Base-by-base conservation (phyloP, 1,140 invertebrate genomes). In the Procambarus virginalis region DNA sequence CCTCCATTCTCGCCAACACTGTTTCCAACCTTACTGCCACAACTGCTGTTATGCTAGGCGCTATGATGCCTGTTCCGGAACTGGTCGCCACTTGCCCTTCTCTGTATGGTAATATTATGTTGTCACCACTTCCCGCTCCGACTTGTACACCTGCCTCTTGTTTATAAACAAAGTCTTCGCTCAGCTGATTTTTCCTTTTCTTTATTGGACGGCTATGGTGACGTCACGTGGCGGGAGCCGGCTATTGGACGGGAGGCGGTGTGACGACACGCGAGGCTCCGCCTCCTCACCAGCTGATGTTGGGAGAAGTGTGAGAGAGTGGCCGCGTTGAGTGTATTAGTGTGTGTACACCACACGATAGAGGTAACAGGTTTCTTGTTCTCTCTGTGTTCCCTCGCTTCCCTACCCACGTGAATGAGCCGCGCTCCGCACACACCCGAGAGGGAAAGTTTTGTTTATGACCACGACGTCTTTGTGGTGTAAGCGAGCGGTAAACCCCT, bases 131-230 rank as follows among this genome's bases (percentile, higher is more conserved):
- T 55, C 55, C 55, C 78, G 55, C 78, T 46, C 55, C 10, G 48
- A 68, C 58, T 22, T 48, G 68, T 68, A 46, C 82, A 49, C 68
- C 60, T 84, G 82, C 64, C 34, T 51, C 58, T n/a, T 81, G 85
- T 87, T 87, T 81, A 81, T 81, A 87, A 87, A 87, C 85, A 87
- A 79, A 70, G 77, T 48, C 46, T 8, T 12, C 58, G 77, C 85
- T 87, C 85, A 87, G 85, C 85, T 87, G 85, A 87, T 80, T 87
- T 70, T 80, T 87, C 77, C 73, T n/a, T 48, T 34, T 51, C 58
- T 60, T 64, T 48, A 78, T 68, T 87, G 76, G 85, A 64, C 34
- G 73, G 85, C 46, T 55, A 68, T 22, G 85, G 85, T 86, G 85
- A 86, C 76, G 85, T 85, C 73, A 58, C 49, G 51, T 17, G 34